Conservation (phyloP, 2,113 vertebrate species). For the Barnardius zonarius region DNA sequence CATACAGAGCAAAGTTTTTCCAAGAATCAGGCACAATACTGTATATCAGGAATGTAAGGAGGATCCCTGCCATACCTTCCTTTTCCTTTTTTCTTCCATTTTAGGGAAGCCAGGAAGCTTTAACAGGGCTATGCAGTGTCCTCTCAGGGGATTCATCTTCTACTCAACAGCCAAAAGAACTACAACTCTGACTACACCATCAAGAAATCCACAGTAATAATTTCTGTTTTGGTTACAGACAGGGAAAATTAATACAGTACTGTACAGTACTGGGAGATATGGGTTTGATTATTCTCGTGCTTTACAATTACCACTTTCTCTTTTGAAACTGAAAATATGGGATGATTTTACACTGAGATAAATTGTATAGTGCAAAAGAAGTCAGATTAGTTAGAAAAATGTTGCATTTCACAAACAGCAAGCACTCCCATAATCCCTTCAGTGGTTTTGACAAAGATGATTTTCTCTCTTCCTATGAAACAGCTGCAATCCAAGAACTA, state of each 20-base stretch:
- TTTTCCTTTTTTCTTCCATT: not conserved
- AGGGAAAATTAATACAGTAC: not conserved
- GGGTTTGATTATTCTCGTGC: not conserved
- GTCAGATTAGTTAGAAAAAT: not conserved
- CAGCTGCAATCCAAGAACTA: not conserved
- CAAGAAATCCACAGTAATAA: not conserved
- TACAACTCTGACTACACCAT: not conserved
- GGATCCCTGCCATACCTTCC: not conserved
- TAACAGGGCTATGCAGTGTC: not conserved
- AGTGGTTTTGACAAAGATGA: not conserved
- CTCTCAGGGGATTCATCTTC: not conserved
- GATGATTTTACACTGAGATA: not conserved
- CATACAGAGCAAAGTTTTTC: not conserved
- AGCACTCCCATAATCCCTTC: not conserved
- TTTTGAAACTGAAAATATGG: not conserved
- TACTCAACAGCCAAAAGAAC: not conserved
- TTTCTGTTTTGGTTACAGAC: not conserved
- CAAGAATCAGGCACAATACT: not conserved
- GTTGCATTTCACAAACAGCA: not conserved
- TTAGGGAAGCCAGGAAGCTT: not conserved
- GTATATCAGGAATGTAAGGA: not conserved
- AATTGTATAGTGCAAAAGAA: not conserved
- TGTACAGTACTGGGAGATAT: not conserved
- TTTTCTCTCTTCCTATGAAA: not conserved
- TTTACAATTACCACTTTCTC: not conserved